These are phyloP conservation scores for Momotus momota DNA, from an alignment of 2,797 vertebrate genomes.

Conservation along the genomic window DNA sequence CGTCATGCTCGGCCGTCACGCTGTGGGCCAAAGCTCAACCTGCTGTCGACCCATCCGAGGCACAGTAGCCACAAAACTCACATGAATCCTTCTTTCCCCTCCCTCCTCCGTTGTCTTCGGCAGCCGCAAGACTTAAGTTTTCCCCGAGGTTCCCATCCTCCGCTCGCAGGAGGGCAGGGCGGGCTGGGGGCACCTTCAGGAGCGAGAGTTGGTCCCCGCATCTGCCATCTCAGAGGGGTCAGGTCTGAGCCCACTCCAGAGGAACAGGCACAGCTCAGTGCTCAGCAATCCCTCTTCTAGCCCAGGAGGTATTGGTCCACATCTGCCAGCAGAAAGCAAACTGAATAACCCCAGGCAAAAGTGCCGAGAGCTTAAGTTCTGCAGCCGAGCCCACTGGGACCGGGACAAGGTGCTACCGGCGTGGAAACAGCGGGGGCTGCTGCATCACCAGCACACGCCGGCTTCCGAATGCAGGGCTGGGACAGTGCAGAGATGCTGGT, in stretches of 20 bases:
- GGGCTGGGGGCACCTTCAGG: neutral
- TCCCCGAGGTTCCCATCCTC: constrained; percentile 29
- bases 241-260: neutral
- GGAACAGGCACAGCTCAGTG: neutral
- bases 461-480: neutral
- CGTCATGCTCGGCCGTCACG: constrained; percentile 79
- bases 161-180: fast-evolving
- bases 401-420: neutral
- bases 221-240: neutral
- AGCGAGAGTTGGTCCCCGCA: neutral
- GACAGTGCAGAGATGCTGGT: fast-evolving
- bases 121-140: neutral
- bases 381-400: fast-evolving
- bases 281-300: neutral
- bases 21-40: constrained; percentile 38
- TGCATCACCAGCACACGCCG: fast-evolving
- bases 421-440: neutral
- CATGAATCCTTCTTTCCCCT: neutral
- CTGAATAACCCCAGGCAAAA: neutral
- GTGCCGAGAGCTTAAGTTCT: neutral
- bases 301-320: neutral
- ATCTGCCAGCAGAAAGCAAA: neutral
- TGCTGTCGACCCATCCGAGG: neutral
- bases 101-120: neutral
- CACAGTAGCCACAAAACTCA: neutral